Percentiles rank a stretch among this genome's conserved stretches.
Evolutionary conservation across 2,888 invertebrate species (phyloP).

Genomic region (Aphidoletes aphidimyza): DNA sequence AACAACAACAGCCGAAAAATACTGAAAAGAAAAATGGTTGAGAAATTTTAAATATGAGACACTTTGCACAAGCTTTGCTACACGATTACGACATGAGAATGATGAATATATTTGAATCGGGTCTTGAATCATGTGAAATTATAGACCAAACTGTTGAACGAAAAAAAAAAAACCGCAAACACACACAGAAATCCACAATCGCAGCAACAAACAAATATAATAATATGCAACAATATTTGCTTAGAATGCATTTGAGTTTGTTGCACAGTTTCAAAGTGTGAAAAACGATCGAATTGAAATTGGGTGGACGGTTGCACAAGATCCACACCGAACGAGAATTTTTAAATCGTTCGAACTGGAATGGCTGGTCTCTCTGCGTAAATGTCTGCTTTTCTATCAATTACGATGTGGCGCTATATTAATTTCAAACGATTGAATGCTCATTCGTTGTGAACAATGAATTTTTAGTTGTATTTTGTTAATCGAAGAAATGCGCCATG

Average conservation of each 20-base stretch:
- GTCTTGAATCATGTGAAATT: neutral
- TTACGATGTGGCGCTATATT: too few relatives aligned
- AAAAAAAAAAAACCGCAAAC: neutral
- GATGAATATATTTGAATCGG: constrained; percentile 1
- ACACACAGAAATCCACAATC: too few relatives aligned
- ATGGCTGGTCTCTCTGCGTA: too few relatives aligned
- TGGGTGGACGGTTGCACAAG: too few relatives aligned
- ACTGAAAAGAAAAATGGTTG: neutral
- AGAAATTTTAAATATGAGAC: constrained; percentile 4
- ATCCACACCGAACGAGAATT: too few relatives aligned
- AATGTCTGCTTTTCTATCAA: too few relatives aligned
- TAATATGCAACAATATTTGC: neutral
- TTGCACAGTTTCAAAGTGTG: too few relatives aligned
- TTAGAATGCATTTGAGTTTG: constrained; percentile 3
- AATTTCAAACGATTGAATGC: too few relatives aligned
- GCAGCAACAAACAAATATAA: neutral
- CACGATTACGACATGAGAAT: neutral
- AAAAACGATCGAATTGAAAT: too few relatives aligned
- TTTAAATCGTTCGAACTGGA: too few relatives aligned
- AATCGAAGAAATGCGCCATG: neutral
- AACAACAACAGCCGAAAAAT: neutral
- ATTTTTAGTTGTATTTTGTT: too few relatives aligned
- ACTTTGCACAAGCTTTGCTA: neutral
- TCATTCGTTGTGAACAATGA: too few relatives aligned
- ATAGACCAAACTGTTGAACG: neutral